phyloP scores from a whole-genome alignment of 2,888 invertebrate genomes.

The Thumatha senex region DNA sequence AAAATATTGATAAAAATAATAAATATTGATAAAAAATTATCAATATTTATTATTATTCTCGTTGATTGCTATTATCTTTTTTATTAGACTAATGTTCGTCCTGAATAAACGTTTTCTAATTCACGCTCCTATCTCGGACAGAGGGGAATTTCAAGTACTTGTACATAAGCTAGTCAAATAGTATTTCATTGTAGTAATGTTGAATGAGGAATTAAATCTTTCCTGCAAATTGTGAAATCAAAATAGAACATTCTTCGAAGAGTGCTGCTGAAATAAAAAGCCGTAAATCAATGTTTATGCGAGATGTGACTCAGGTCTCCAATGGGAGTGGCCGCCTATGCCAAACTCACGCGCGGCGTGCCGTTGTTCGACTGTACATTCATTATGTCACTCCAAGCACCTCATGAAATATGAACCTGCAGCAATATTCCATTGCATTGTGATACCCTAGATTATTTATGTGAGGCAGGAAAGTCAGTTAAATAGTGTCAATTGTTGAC shows the following conservation, averaged over 20 bases:
- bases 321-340: conserved; percentile 36
- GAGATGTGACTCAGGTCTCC: conserved; percentile 39
- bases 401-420: conserved; percentile 74
- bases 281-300: conserved; percentile 55
- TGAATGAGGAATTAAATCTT: too few relatives aligned
- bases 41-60: too few relatives aligned
- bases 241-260: conserved; percentile 11
- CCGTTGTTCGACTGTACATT: conserved; percentile 58
- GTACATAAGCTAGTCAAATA: not conserved
- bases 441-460: conserved; percentile 69
- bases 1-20: too few relatives aligned
- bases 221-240: not conserved
- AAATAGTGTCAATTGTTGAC: conserved; percentile 2
- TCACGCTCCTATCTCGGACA: too few relatives aligned
- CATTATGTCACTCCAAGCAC: conserved; percentile 57
- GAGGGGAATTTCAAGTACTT: not conserved
- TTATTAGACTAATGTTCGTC: too few relatives aligned
- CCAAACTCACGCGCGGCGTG: conserved; percentile 43
- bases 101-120: too few relatives aligned
- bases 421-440: conserved; percentile 63
- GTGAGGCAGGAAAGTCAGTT: conserved; percentile 27
- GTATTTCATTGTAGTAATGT: too few relatives aligned
- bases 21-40: too few relatives aligned
- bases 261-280: conserved; percentile 29
- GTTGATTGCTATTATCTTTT: too few relatives aligned